Base-by-base conservation (phyloP, 2,888 invertebrate species). In the Cantharis rustica region DNA sequence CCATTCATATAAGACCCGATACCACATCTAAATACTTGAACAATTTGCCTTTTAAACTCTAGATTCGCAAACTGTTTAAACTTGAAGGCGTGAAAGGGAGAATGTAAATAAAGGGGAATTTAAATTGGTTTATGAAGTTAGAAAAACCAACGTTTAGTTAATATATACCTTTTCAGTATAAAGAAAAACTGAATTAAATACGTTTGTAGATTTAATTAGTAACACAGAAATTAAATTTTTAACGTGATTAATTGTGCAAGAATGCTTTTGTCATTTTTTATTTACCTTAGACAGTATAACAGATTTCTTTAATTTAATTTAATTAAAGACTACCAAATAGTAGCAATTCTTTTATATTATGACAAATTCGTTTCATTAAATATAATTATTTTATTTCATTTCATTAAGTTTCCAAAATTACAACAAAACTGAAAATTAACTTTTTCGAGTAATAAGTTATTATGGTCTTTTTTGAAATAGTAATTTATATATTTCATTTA, bases 111-210 rank as follows among this genome's bases (percentile, higher is more conserved):
- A 77, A 74, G 74, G 72, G 76, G 71, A 68, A 71, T 77, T 74
- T 71, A 77, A 77, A 77, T 77, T 77, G 77, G 74, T 73, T 77
- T 77, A 77, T 77, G 77, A 77, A 77, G 77, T 75, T 75, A 74
- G 62, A 72, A 71, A 74, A 74, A 74, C 73, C 68, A 71, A 69
- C 74, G 64, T 76, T 77, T 74, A 77, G 77, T 74, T 71, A 74
- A 74, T 75, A 75, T 74, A 71, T 75, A 69, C 77, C 69, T 69
- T 68, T 68, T 72, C 71, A 68, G 69, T 72, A 66, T 69, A 64
- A 72, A 69, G 69, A 69, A 74, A 66, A 66, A 66, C 23, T 66
- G 23, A 66, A 66, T 77, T 74, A 72, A 74, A 77, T 71, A 74
- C 74, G 74, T 47, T 74, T 72, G 74, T 74, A 75, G 71, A 74